phyloP scores from a whole-genome alignment of 2,113 vertebrate genomes.

The Salvelinus sp. region DNA sequence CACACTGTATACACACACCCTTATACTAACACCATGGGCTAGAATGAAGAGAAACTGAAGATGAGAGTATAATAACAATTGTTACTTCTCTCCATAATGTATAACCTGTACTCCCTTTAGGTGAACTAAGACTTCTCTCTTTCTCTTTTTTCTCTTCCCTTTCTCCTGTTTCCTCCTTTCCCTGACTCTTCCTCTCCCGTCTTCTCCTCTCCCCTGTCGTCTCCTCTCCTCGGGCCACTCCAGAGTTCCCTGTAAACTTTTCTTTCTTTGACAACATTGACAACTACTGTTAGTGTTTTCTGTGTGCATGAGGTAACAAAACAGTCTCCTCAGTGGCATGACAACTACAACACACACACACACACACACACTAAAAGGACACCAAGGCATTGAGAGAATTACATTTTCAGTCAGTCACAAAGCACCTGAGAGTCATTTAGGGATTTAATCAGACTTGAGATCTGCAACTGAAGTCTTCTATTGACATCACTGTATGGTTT shows the following conservation, averaged over 20 bases:
- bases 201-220: too few relatives aligned
- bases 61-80: neutral
- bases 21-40: too few relatives aligned
- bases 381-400: too few relatives aligned
- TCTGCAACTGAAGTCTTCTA: too few relatives aligned
- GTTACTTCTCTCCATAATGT: neutral
- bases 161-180: too few relatives aligned
- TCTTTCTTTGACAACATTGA: constrained; percentile 89
- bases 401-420: too few relatives aligned
- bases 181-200: too few relatives aligned
- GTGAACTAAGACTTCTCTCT: constrained; percentile 40
- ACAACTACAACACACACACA: neutral
- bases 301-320: constrained; percentile 69
- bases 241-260: constrained; percentile 83
- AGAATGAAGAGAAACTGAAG: too few relatives aligned
- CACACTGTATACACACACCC: neutral
- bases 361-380: neutral
- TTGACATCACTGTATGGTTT: too few relatives aligned
- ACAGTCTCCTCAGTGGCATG: constrained; percentile 33
- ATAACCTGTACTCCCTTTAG: too few relatives aligned
- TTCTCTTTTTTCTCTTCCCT: constrained; percentile 42
- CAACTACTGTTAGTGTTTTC: constrained; percentile 82
- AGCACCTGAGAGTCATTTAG: too few relatives aligned
- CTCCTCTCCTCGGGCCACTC: constrained; percentile 49
- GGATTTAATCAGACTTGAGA: too few relatives aligned